Conservation (phyloP, 2,888 invertebrate species). For the Beris morrisii region DNA sequence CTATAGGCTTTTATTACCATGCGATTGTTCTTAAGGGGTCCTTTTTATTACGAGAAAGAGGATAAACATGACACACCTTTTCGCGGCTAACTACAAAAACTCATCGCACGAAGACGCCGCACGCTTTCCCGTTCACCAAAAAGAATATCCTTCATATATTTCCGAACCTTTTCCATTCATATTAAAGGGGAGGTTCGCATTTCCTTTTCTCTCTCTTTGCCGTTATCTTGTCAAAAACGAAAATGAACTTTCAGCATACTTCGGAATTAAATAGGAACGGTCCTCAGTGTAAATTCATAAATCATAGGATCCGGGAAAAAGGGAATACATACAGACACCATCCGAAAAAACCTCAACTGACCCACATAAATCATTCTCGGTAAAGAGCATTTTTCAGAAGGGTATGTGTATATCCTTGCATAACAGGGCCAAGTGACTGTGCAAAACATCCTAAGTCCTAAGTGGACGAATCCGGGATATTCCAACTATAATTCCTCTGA, state of each 20-base stretch:
- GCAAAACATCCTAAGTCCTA: conserved; percentile 11
- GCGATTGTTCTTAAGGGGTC: too few relatives aligned
- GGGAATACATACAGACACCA: too few relatives aligned
- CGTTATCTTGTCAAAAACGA: conserved; percentile 18
- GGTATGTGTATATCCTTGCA: not conserved
- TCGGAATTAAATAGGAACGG: conserved; percentile 24
- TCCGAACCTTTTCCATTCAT: not conserved
- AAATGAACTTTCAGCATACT: conserved; percentile 26
- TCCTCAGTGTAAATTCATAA: conserved; percentile 30
- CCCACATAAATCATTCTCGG: conserved; percentile 52
- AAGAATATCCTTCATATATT: too few relatives aligned
- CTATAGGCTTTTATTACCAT: too few relatives aligned
- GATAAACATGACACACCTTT: too few relatives aligned
- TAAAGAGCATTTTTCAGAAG: conserved; percentile 21
- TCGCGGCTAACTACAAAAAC: too few relatives aligned
- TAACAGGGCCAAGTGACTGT: conserved; percentile 15
- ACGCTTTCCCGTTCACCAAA: too few relatives aligned
- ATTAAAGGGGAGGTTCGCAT: too few relatives aligned
- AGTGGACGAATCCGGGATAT: conserved; percentile 16
- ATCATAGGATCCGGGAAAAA: conserved; percentile 18
- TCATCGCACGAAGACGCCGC: too few relatives aligned
- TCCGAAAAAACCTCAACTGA: conserved; percentile 45
- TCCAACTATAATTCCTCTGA: conserved; percentile 1
- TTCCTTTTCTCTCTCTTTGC: not conserved
- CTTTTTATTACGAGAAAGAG: too few relatives aligned